Percentiles rank a stretch among this genome's conserved stretches.
phyloP scores from a whole-genome alignment of 2,113 vertebrate genomes.

The Carassius auratus region DNA sequence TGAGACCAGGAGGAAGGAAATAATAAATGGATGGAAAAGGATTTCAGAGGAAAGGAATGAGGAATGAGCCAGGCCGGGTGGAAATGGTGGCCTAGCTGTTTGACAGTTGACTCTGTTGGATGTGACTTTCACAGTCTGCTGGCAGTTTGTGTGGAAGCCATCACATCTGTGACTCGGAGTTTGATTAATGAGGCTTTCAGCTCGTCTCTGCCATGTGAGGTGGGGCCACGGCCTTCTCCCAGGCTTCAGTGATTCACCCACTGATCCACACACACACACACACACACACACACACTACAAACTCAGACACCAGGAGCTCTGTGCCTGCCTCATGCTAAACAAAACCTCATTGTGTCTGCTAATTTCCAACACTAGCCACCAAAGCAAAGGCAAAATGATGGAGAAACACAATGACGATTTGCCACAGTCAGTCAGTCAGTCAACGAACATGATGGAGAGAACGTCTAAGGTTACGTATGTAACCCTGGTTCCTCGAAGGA shows the following conservation, averaged over 20 bases:
- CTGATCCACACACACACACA: conserved; percentile 65
- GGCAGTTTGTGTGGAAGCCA: conserved; percentile 89
- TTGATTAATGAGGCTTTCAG: conserved; percentile 99
- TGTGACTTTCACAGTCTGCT: conserved; percentile 99
- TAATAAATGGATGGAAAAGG: conserved; percentile 23
- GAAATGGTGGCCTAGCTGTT: conserved; percentile 71
- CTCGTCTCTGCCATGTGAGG: conserved; percentile 86
- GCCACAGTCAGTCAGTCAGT: not conserved
- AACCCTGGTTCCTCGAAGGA: too few species aligned
- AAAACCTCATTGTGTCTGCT: conserved; percentile 59
- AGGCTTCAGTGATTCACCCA: conserved; percentile 88
- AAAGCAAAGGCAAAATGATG: conserved; percentile 18
- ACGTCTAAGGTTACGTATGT: too few species aligned
- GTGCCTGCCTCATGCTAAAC: conserved; percentile 22
- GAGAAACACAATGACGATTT: conserved; percentile 13
- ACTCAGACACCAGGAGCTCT: conserved; percentile 68
- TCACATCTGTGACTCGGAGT: conserved; percentile 93
- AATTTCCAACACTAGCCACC: conserved; percentile 17
- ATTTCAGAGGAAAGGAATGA: conserved; percentile 27
- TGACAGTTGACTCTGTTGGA: conserved; percentile 86
- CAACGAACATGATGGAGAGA: not conserved
- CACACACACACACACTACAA: conserved; percentile 43
- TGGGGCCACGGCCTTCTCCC: conserved; percentile 87
- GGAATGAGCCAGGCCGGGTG: conserved; percentile 54
- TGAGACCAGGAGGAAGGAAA: conserved; percentile 49